A percentile compares a stretch with the other conserved stretches of the same genome.
phyloP scores from a whole-genome alignment of 1,140 invertebrate genomes.

The Marisa cornuarietis region DNA sequence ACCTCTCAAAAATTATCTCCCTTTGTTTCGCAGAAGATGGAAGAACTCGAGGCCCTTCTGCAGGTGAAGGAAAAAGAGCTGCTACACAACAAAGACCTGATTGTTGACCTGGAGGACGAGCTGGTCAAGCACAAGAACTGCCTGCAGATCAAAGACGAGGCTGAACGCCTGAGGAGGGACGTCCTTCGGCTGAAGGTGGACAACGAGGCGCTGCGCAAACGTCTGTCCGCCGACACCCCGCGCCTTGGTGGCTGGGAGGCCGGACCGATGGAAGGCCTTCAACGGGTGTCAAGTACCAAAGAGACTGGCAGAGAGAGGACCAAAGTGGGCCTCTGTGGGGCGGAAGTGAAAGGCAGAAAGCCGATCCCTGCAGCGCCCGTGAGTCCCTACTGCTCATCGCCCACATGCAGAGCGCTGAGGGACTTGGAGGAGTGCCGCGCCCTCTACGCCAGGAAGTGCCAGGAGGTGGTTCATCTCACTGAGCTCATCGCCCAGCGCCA shows the following conservation, averaged over 20 bases:
- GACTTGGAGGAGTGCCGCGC: conserved; percentile 17
- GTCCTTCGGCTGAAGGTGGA: conserved; percentile 10
- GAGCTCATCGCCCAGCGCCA: neutral
- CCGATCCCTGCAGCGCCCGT: neutral
- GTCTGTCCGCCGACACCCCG: neutral
- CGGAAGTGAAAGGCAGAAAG: no score
- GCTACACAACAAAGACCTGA: conserved; percentile 8
- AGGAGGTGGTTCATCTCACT: conserved; percentile 6
- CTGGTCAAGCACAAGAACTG: conserved; percentile 16
- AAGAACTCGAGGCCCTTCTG: neutral
- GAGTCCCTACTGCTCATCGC: conserved; percentile 18
- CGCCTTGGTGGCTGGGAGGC: neutral
- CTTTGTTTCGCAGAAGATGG: neutral
- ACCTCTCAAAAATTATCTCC: no score
- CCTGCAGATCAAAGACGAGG: neutral
- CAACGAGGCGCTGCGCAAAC: conserved; percentile 6
- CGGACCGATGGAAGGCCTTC: no score
- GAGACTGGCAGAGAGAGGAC: no score
- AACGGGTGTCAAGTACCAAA: no score
- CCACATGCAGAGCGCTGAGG: conserved; percentile 6
- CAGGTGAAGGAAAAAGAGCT: neutral
- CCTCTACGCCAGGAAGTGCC: conserved; percentile 19
- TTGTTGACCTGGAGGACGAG: conserved; percentile 19
- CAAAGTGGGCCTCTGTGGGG: no score
- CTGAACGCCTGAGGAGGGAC: neutral